A percentile compares a stretch with the other conserved stretches of the same genome.
These are phyloP conservation scores for Gambusia yucatana DNA, from an alignment of 2,797 vertebrate genomes.

Conservation along the genomic window DNA sequence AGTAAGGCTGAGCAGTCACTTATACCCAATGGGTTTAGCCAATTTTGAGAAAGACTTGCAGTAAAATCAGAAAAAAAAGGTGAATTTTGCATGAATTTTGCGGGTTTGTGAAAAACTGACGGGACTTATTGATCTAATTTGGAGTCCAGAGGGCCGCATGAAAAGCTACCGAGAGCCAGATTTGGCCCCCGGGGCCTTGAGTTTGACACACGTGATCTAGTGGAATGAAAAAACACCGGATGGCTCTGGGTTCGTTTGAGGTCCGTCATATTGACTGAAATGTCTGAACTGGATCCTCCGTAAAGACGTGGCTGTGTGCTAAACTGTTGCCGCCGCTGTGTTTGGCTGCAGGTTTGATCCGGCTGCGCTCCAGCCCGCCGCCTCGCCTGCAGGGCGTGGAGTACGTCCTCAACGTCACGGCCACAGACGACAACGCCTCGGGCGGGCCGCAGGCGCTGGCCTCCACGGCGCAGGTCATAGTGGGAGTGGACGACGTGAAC, in stretches of 20 bases:
- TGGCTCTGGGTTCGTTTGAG: not conserved
- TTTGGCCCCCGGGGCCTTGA: no score
- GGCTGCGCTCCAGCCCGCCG: constrained; percentile 86
- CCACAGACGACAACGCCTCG: constrained; percentile 88
- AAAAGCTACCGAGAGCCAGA: no score
- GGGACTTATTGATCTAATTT: no score
- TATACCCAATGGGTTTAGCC: no score
- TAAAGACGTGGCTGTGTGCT: not conserved
- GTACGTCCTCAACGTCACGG: constrained; percentile 87
- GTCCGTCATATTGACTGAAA: not conserved
- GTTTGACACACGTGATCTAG: no score
- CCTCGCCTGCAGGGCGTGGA: constrained; percentile 89
- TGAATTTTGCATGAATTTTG: no score
- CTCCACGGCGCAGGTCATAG: constrained; percentile 85
- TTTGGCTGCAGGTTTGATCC: constrained; percentile 84
- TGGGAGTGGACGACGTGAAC: constrained; percentile 90
- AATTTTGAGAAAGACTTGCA: no score
- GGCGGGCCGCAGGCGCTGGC: constrained; percentile 84
- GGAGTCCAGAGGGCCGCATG: no score
- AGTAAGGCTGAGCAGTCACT: no score
- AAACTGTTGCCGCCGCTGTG: constrained; percentile 2
- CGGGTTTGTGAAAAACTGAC: no score
- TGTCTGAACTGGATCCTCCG: not conserved
- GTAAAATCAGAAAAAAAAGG: no score
- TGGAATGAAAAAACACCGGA: not conserved